These are phyloP conservation scores for Syrrhaptes paradoxus DNA, from an alignment of 2,113 vertebrate genomes.

Conservation along the genomic window DNA sequence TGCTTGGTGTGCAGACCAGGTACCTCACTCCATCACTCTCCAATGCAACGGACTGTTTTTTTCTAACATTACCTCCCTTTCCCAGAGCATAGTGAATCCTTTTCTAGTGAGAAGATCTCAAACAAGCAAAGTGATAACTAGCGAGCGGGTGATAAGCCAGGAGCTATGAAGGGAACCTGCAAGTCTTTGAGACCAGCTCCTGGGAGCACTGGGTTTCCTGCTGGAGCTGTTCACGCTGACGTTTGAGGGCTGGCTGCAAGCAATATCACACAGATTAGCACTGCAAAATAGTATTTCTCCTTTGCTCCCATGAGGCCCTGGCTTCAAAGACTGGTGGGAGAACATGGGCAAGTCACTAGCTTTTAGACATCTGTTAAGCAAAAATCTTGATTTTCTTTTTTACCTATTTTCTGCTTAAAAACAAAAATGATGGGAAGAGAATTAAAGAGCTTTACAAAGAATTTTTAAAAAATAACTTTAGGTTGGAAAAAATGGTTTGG, in stretches of 20 bases:
- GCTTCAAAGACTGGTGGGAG: background rate
- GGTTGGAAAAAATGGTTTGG: background rate
- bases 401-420: background rate
- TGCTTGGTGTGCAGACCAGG: background rate
- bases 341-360: background rate
- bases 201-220: background rate
- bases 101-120: background rate
- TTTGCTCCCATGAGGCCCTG: background rate
- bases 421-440: background rate
- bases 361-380: background rate
- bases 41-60: background rate
- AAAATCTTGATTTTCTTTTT: background rate
- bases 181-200: background rate
- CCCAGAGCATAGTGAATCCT: background rate
- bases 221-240: accelerated
- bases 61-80: background rate
- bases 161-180: background rate
- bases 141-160: background rate
- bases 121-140: background rate
- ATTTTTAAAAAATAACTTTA: background rate
- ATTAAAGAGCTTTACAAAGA: background rate
- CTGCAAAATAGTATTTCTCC: background rate
- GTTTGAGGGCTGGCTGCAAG: background rate
- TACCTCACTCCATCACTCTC: too few species aligned
- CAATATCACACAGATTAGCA: background rate